These are phyloP conservation scores for Euthynnus affinis DNA, from an alignment of 2,797 vertebrate species.

Conservation along the genomic window DNA sequence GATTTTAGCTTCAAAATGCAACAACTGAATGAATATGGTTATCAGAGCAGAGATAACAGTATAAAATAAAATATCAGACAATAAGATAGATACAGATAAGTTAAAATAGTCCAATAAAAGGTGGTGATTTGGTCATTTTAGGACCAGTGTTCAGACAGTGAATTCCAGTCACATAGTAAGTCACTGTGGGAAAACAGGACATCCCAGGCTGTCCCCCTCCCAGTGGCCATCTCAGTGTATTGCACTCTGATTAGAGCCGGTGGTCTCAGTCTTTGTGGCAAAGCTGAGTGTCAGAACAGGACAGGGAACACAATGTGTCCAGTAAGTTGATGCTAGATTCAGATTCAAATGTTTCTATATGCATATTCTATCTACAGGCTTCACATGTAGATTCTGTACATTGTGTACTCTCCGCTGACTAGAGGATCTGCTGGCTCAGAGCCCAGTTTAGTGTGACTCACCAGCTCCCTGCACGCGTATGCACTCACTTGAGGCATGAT, in stretches of 20 bases:
- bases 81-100: no score
- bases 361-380: neutral
- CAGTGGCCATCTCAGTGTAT: neutral
- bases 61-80: no score
- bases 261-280: neutral
- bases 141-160: neutral
- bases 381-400: conserved; percentile 35
- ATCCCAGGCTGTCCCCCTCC: neutral
- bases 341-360: neutral
- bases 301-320: neutral
- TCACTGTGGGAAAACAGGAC: neutral
- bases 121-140: no score
- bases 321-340: neutral
- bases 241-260: neutral
- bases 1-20: no score
- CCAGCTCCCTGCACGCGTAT: neutral
- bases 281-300: conserved; percentile 4
- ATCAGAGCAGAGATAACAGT: no score
- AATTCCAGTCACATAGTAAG: neutral
- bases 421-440: neutral
- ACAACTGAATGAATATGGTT: neutral
- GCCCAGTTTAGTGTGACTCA: conserved; percentile 22
- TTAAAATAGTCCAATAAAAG: neutral
- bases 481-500: neutral
- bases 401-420: conserved; percentile 39